A percentile compares a stretch with the other conserved stretches of the same genome.
Conservation (phyloP, 2,888 invertebrate species). For the Melinaea marsaeus region DNA sequence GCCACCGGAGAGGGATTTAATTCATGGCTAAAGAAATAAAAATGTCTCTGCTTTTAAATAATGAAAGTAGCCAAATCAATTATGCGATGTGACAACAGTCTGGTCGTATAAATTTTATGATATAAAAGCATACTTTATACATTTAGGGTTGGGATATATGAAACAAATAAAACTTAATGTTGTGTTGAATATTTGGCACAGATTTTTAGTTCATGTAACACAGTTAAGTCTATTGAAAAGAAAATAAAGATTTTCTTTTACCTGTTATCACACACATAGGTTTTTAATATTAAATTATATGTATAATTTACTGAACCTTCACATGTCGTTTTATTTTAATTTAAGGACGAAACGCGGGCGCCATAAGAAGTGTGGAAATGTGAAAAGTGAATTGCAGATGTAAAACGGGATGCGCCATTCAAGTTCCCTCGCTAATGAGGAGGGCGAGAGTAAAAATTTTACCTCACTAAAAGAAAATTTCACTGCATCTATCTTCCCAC, state of each 20-base stretch:
- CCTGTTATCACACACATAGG: too few relatives aligned
- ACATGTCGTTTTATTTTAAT: conserved; percentile 20
- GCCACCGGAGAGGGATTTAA: too few relatives aligned
- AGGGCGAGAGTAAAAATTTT: conserved; percentile 35
- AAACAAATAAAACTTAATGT: too few relatives aligned
- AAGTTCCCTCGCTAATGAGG: conserved; percentile 40
- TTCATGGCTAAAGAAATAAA: too few relatives aligned
- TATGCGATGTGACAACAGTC: too few relatives aligned
- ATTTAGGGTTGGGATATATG: too few relatives aligned
- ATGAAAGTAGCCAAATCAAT: too few relatives aligned
- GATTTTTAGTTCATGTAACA: too few relatives aligned
- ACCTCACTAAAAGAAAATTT: conserved; percentile 38
- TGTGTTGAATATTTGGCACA: too few relatives aligned
- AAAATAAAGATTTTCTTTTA: background rate
- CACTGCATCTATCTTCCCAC: conserved; percentile 35
- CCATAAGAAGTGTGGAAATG: conserved; percentile 32
- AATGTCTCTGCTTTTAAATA: too few relatives aligned
- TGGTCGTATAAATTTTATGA: too few relatives aligned
- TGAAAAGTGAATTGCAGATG: conserved; percentile 37
- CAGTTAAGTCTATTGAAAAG: background rate
- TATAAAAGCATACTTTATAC: too few relatives aligned
- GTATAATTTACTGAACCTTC: background rate
- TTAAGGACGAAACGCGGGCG: conserved; percentile 20
- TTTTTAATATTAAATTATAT: background rate
- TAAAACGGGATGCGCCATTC: conserved; percentile 37